Evolutionary conservation across 1,140 invertebrate genomes (phyloP), one percentile per base, ranked within the genome.

Genomic region (Orius laevigatus): DNA sequence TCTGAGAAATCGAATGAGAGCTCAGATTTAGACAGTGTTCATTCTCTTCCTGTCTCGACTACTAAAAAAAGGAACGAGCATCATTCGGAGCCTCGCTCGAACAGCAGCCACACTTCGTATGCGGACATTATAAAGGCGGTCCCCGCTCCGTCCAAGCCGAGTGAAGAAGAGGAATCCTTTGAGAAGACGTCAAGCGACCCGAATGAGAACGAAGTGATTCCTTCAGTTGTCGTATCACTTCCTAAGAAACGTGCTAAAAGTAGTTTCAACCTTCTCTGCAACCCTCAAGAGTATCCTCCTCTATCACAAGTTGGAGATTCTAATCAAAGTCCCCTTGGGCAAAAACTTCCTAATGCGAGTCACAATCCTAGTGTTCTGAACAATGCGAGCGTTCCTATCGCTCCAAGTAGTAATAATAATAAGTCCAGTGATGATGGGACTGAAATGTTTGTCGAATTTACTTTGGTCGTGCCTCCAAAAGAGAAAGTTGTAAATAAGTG

Each of bases 1-100:
- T 76, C 74, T 46, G 79, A 82, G 51, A 79, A 80, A 62, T 77
- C 74, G n/a, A 78, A 78, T 60, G 78, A 79, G 56, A 79, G 76
- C 53, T 72, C 71, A 52, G 80, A 82, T 57, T 64, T 75, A 34
- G 81, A 82, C 56, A 80, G 77, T 10, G 77, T 81, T 12, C 76
- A 81, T 61, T 81, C 79, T 44, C 63, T 81, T 46, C 79, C 78
- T 1, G 74, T 76, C 18, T 73, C 70, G 25, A 68, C 71, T 2
- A 70, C 70, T 3, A 67, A 67, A 54, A 57, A 38, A n/a, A 31
- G 43, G n/a, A n/a, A 10, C 56, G 55, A 50, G 56, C 41, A 46
- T 55, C 25, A 31, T 36, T 18, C 35, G 2, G 46, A 33, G 4
- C 31, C 19, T 15, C 16, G 36, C 12, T 36, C 20, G 33, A 8